Evolutionary conservation across 2,888 invertebrate genomes (phyloP), one percentile per base, ranked within the genome.

Genomic region (Acronicta aceris): DNA sequence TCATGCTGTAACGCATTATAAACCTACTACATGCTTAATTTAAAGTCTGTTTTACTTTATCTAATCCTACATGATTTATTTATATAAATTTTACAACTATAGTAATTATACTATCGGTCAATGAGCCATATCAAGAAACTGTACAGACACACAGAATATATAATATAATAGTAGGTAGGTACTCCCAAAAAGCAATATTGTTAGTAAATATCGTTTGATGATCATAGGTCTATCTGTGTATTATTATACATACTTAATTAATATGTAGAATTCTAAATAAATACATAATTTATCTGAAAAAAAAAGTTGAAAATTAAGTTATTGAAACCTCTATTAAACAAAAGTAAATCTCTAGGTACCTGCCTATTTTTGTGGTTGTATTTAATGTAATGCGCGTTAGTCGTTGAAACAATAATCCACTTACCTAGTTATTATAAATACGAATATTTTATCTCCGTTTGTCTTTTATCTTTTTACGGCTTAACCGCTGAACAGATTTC

Each of bases 41-140:
- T 77, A 76, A 71, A 78, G 77, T 58, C 49, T 46, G 77, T 75
- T 76, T 76, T 79, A 21, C 61, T 53, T 56, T 65, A 69, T 57
- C 46, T 33, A 38, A 3, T 52, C 33, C 12, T 17, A 47, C 48
- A 59, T 65, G 47, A 56, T 65, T 66, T 65, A 71, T 78, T 76
- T 74, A 77, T 81, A 81, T 56, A 78, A 79, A 76, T 81, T 84
- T 82, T 83, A 85, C 79, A 81, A 87, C 78, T 68, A 59, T 70
- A 74, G 81, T 83, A 82, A 82, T 81, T 79, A 79, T 78, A 69
- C 68, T 81, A 83, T 81, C 82, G 86, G 87, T 82, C 83, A 68
- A 65, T 64, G 80, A 74, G 82, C 83, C 74, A 59, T 43, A 69
- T 68, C 61, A 72, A 74, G 76, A 69, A 77, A 62, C 47, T 42